Conservation (phyloP, 2,888 invertebrate genomes). For the Cheilosia impressa region DNA sequence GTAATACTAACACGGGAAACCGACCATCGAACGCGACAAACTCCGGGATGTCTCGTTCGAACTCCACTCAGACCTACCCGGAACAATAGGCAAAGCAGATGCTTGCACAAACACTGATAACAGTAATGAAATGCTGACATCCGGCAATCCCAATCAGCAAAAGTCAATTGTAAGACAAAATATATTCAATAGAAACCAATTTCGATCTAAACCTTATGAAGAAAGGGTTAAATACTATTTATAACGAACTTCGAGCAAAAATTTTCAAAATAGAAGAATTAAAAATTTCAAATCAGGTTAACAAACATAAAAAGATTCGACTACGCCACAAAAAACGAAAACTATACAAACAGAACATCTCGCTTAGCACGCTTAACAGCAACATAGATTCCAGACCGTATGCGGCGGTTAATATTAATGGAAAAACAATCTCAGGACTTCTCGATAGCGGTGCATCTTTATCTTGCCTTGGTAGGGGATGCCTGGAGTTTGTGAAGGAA, state of each 20-base stretch:
- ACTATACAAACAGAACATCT: not conserved
- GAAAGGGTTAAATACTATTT: not conserved
- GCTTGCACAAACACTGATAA: not conserved
- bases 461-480: not conserved
- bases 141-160: too few relatives aligned
- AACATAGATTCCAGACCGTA: not conserved
- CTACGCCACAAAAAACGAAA: not conserved
- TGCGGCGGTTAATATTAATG: not conserved
- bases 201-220: not conserved
- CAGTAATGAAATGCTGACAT: not conserved
- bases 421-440: not conserved
- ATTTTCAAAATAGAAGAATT: not conserved
- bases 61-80: conserved; percentile 1
- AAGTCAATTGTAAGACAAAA: too few relatives aligned
- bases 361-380: not conserved
- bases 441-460: not conserved
- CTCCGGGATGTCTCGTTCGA: not conserved
- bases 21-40: not conserved
- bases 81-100: not conserved
- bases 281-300: not conserved
- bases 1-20: not conserved
- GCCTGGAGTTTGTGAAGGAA: not conserved
- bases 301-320: not conserved
- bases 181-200: not conserved
- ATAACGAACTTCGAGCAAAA: not conserved